These are phyloP conservation scores for Cerceris rybyensis DNA, from an alignment of 2,888 invertebrate species.

Conservation along the genomic window DNA sequence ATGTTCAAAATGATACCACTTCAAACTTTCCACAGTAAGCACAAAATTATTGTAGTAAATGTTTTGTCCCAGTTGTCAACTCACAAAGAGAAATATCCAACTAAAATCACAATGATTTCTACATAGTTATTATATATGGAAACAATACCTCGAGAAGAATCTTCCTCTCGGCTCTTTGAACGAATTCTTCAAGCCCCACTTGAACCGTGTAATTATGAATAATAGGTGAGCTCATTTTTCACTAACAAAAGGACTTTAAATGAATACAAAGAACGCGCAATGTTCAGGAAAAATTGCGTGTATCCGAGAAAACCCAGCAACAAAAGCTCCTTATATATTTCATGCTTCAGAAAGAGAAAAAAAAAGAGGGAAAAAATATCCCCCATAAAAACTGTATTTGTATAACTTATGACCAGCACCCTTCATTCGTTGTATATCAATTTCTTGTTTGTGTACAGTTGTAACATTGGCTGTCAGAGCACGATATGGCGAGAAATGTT, in stretches of 20 bases:
- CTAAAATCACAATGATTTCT: background rate
- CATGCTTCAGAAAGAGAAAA: too few species aligned
- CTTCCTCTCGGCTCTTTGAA: background rate
- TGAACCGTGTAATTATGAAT: conserved; percentile 25
- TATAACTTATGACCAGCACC: too few species aligned
- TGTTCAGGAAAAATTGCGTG: background rate
- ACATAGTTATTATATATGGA: background rate
- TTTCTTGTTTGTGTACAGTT: too few species aligned
- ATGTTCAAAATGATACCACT: too few species aligned
- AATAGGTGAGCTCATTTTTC: conserved; percentile 21
- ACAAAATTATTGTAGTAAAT: too few species aligned
- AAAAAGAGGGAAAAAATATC: too few species aligned
- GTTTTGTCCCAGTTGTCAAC: background rate
- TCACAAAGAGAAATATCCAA: background rate
- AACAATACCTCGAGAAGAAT: conserved; percentile 15
- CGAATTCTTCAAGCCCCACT: background rate
- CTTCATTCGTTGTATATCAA: too few species aligned
- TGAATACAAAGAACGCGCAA: background rate
- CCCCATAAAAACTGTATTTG: too few species aligned
- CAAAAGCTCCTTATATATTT: background rate
- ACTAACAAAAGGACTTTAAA: conserved; percentile 12
- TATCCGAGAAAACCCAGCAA: background rate
- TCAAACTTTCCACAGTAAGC: too few species aligned
- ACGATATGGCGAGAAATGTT: background rate
- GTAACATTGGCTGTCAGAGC: too few species aligned